A percentile compares a stretch with the other conserved stretches of the same genome.
Conservation (phyloP, 2,888 invertebrate species). For the Epirrita christyi region DNA sequence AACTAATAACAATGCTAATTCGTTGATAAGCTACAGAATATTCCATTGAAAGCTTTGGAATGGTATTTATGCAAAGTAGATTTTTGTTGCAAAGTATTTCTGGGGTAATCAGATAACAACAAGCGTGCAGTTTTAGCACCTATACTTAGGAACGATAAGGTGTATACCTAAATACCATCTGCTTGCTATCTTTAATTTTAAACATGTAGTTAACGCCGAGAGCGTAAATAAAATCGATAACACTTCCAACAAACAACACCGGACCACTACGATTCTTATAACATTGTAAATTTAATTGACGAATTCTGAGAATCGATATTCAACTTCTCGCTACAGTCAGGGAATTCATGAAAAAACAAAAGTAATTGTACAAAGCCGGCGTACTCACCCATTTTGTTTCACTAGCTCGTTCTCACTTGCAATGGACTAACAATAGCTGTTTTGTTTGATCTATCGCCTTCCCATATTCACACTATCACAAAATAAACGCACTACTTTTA, state of each 20-base stretch:
- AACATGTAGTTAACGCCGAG: constrained; percentile 46
- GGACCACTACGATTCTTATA: constrained; percentile 44
- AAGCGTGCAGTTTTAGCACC: constrained; percentile 9
- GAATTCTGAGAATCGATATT: constrained; percentile 12
- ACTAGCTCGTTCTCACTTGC: constrained; percentile 43
- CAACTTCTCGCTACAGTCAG: constrained; percentile 7
- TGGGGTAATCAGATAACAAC: constrained; percentile 4
- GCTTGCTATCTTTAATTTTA: constrained; percentile 4
- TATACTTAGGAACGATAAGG: constrained; percentile 25
- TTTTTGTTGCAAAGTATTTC: not conserved
- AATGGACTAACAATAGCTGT: constrained; percentile 41
- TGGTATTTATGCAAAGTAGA: not conserved
- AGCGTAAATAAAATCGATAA: constrained; percentile 79
- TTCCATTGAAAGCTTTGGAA: not conserved
- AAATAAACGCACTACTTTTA: constrained; percentile 45
- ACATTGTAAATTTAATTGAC: constrained; percentile 28
- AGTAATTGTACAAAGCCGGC: constrained; percentile 55
- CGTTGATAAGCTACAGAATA: constrained; percentile 2
- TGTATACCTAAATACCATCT: constrained; percentile 14
- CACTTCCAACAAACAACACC: constrained; percentile 59
- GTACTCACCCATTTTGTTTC: constrained; percentile 76
- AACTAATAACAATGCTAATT: constrained; percentile 3
- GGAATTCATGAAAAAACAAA: constrained; percentile 43
- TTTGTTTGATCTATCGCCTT: constrained; percentile 49
- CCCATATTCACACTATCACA: constrained; percentile 65